Evolutionary conservation across 2,888 invertebrate genomes (phyloP), one percentile per base, ranked within the genome.

Genomic region (Drosophila neoperkinsi): DNA sequence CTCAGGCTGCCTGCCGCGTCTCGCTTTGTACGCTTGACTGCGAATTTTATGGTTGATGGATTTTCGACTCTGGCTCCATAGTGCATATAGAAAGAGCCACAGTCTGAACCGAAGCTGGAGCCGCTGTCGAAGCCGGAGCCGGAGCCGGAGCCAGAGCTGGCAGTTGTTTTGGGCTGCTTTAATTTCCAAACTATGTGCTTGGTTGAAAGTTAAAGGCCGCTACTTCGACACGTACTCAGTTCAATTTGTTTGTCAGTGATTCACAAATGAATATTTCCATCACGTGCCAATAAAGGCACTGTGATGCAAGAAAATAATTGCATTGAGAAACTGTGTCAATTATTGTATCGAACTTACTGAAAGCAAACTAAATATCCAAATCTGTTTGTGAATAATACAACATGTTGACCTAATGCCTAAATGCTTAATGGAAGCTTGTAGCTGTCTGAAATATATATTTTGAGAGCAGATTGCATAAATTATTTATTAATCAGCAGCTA

Each of bases 21-120:
- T 72, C 74, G 78, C 71, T 88, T 72, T 86, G 88, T 86, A 81
- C 90, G 90, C 89, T 88, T 88, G 86, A 88, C 88, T 86, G 88
- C 90, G 79, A 90, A 77, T 90, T 86, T 86, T 86, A 90, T 85
- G 85, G 90, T 86, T 86, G 90, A 86, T 90, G 90, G 83, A 90
- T 85, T 90, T 74, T 79, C 89, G 77, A 82, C 79, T 82, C 77
- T 79, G 68, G 70, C 53, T 71, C 41, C 64, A 77, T 30, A 76
- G 75, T 70, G 63, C 60, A 71, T 60, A 73, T 55, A 55, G 55
- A 3, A 16, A n/a, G 55, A 36, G 28, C 55, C 55, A 11, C 5
- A 69, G 62, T 50, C 57, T 60, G 36, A 73, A 59, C 66, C 56
- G 43, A 9, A 63, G 57, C 56, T 36, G 41, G 6, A 30, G 28